These are phyloP conservation scores for Pterobdella sp. DNA, from an alignment of 2,888 invertebrate genomes.

Conservation along the genomic window DNA sequence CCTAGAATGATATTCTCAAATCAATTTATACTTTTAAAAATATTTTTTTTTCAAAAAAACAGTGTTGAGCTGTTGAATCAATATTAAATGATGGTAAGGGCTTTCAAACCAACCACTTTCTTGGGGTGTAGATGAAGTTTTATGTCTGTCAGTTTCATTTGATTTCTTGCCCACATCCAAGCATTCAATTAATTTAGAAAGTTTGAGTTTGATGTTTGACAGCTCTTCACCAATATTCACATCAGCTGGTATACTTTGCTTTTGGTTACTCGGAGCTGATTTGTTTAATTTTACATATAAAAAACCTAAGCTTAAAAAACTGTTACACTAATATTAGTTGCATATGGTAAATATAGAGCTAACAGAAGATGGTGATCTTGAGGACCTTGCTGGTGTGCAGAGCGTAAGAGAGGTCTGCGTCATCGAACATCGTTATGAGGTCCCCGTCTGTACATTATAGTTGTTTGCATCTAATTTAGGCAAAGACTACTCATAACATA, in stretches of 20 bases:
- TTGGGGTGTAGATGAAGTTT: too few relatives aligned
- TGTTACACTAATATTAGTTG: background rate
- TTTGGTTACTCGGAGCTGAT: slow-evolving; percentile 44
- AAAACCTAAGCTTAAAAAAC: background rate
- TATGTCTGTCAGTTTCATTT: background rate
- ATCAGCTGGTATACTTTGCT: slow-evolving; percentile 50
- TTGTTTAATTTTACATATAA: slow-evolving; percentile 46
- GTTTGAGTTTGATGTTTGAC: slow-evolving; percentile 57
- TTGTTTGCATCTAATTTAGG: too few relatives aligned
- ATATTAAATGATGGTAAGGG: too few relatives aligned
- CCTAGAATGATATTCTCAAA: background rate
- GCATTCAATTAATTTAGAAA: slow-evolving; percentile 58
- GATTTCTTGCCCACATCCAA: slow-evolving; percentile 50
- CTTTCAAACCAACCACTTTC: too few relatives aligned
- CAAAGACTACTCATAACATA: too few relatives aligned
- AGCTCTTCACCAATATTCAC: slow-evolving; percentile 55
- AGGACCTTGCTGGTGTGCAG: slow-evolving; percentile 63
- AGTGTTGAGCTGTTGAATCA: background rate
- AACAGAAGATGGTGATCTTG: slow-evolving; percentile 59
- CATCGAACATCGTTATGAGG: slow-evolving; percentile 64
- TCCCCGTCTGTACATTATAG: slow-evolving; percentile 59
- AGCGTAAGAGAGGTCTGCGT: slow-evolving; percentile 64
- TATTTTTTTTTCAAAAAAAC: background rate
- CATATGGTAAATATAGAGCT: slow-evolving; percentile 36
- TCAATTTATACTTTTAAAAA: background rate